Evolutionary conservation across 1,140 invertebrate species (phyloP).

Genomic region (Conus ventricosus): DNA sequence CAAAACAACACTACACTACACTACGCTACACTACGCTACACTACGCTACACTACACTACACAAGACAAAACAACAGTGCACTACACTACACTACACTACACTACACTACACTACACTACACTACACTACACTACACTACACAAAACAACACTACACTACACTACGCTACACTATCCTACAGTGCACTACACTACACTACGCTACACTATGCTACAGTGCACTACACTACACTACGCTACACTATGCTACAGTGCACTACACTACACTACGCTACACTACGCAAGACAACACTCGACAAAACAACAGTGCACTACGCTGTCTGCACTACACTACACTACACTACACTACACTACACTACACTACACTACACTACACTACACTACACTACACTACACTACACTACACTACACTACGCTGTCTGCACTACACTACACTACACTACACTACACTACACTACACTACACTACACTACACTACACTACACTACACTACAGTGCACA

Average conservation of each 20-base stretch:
- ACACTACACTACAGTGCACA: no score
- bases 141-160: conserved; percentile 32
- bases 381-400: not conserved
- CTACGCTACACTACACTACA: not conserved
- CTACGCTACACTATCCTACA: conserved; percentile 33
- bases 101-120: conserved; percentile 28
- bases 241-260: conserved; percentile 23
- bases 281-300: no score
- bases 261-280: no score
- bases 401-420: not conserved
- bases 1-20: no score
- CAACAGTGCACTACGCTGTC: no score
- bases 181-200: conserved; percentile 32
- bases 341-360: conserved; percentile 11
- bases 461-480: no score
- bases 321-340: no score
- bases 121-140: conserved; percentile 31
- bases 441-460: no score
- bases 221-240: conserved; percentile 34
- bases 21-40: not conserved
- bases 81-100: conserved; percentile 34
- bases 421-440: no score
- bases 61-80: conserved; percentile 17
- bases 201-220: conserved; percentile 30
- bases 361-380: conserved; percentile 21